These are phyloP conservation scores for Pantherophis guttatus DNA, from an alignment of 2,113 vertebrate genomes.

Conservation along the genomic window DNA sequence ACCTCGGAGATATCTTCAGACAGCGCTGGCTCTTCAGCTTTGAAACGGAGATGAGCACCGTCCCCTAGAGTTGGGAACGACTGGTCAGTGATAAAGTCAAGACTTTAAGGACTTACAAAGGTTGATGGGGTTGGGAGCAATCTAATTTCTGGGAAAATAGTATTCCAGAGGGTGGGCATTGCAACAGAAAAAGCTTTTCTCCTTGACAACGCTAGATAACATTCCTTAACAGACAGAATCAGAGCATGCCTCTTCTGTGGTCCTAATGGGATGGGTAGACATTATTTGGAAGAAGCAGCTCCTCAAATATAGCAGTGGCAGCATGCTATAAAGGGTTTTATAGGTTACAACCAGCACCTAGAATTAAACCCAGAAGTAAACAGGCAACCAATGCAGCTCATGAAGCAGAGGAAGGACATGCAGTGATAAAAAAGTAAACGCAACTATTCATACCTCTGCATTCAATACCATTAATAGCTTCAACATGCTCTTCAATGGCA, in stretches of 20 bases:
- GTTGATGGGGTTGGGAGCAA: neutral
- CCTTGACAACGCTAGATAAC: neutral
- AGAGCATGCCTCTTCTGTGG: neutral
- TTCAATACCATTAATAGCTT: no score
- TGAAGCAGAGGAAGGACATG: neutral
- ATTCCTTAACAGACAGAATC: neutral
- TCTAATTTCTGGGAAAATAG: neutral
- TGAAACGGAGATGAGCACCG: no score
- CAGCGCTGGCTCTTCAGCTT: no score
- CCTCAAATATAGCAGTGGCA: neutral
- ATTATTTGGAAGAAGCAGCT: neutral
- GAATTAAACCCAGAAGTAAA: neutral
- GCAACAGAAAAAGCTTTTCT: neutral
- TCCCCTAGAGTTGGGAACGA: no score
- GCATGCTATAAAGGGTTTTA: neutral
- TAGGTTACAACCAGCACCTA: neutral
- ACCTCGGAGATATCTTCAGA: no score
- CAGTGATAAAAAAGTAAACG: neutral
- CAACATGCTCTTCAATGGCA: no score
- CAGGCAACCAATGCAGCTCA: neutral
- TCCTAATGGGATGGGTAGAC: neutral
- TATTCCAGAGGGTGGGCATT: neutral
- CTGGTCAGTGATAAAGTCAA: neutral
- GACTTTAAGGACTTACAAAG: neutral
- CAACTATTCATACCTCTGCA: neutral